Percentiles rank a stretch among this genome's conserved stretches.
Conservation (phyloP, 2,888 invertebrate genomes). For the Clistopyga incitator region DNA sequence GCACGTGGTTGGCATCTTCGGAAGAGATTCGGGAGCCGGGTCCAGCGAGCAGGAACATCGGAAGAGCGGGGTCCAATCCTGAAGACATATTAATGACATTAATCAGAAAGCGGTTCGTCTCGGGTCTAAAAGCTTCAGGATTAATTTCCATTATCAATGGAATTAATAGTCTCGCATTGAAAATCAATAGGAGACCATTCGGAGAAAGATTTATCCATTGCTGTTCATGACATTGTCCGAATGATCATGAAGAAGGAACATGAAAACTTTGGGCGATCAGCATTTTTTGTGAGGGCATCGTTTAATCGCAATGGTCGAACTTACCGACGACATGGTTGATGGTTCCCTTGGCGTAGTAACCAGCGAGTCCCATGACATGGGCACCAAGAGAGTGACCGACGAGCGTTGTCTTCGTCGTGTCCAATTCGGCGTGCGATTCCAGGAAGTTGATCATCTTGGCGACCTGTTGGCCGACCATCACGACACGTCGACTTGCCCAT, state of each 20-base stretch:
- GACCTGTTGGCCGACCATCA: slow-evolving; percentile 70
- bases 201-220: no score
- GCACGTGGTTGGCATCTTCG: slow-evolving; percentile 80
- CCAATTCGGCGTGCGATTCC: slow-evolving; percentile 69
- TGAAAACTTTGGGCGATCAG: neutral
- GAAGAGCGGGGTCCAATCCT: slow-evolving; percentile 83
- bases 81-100: neutral
- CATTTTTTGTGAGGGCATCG: neutral
- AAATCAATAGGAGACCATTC: slow-evolving; percentile 1
- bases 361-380: slow-evolving; percentile 78
- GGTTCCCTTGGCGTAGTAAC: slow-evolving; percentile 67
- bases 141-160: neutral
- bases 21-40: slow-evolving; percentile 76
- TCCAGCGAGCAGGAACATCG: slow-evolving; percentile 75
- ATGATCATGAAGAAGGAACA: neutral
- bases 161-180: neutral
- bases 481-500: slow-evolving; percentile 71
- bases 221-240: neutral
- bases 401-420: slow-evolving; percentile 69
- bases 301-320: slow-evolving; percentile 38
- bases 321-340: slow-evolving; percentile 76
- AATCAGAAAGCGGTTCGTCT: neutral
- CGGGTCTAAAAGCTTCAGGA: neutral
- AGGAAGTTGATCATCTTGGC: slow-evolving; percentile 77
- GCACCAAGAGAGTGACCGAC: slow-evolving; percentile 80